A percentile compares a stretch with the other conserved stretches of the same genome.
Conservation (phyloP, 2,888 invertebrate species). For the Acanthacorydalis orientalis region DNA sequence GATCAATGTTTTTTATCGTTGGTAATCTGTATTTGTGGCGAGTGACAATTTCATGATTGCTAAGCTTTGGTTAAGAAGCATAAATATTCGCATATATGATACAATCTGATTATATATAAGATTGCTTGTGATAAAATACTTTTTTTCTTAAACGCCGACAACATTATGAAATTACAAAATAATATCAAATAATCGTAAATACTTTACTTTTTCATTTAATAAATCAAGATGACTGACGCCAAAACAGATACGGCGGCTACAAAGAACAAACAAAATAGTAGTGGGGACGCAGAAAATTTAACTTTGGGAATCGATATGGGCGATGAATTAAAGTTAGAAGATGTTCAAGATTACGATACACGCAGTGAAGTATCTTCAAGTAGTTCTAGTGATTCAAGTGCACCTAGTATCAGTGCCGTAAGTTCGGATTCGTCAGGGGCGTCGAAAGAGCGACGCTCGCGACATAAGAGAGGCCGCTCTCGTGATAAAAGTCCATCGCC, state of each 20-base stretch:
- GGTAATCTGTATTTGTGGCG: too few species aligned
- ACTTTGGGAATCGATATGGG: slow-evolving; percentile 43
- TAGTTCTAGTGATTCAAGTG: slow-evolving; percentile 51
- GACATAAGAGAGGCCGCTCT: slow-evolving; percentile 36
- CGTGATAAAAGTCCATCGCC: slow-evolving; percentile 23
- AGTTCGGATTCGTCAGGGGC: slow-evolving; percentile 48
- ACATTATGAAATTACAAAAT: too few species aligned
- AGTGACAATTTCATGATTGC: too few species aligned
- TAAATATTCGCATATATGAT: too few species aligned
- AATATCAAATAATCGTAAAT: too few species aligned
- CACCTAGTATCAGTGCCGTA: slow-evolving; percentile 63
- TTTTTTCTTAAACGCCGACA: too few species aligned
- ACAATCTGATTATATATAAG: too few species aligned
- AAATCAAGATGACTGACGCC: slow-evolving; percentile 5
- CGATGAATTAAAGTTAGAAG: slow-evolving; percentile 62
- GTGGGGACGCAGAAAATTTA: slow-evolving; percentile 25
- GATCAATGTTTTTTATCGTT: too few species aligned
- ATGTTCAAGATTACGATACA: slow-evolving; percentile 62
- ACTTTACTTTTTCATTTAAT: too few species aligned
- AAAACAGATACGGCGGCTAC: slow-evolving; percentile 2
- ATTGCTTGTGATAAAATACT: too few species aligned
- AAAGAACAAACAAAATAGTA: slow-evolving; percentile 17
- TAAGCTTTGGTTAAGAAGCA: too few species aligned
- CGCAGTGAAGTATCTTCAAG: slow-evolving; percentile 79
- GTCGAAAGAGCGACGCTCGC: slow-evolving; percentile 33